Evolutionary conservation across 2,888 invertebrate species (phyloP).

Genomic region (Terebella lapidaria): DNA sequence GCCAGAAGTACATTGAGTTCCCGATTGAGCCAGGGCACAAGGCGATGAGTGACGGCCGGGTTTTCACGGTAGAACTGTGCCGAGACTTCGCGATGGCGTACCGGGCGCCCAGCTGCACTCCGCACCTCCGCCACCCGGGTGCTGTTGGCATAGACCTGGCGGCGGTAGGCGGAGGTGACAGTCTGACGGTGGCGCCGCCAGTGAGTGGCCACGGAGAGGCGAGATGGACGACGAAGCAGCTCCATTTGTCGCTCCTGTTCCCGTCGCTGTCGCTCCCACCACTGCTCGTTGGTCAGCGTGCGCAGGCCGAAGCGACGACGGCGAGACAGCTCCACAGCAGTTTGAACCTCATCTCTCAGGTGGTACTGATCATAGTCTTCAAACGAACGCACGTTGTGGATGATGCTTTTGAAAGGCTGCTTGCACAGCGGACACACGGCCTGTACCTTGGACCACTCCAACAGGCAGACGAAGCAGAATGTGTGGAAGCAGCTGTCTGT

Average conservation of each 20-base stretch:
- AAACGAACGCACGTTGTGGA: constrained; percentile 84
- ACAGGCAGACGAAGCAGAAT: constrained; percentile 87
- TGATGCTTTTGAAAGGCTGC: constrained; percentile 82
- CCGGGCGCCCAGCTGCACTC: constrained; percentile 56
- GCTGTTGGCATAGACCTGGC: constrained; percentile 71
- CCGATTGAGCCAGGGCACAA: constrained; percentile 82
- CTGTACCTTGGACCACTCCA: constrained; percentile 93
- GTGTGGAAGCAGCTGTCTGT: constrained; percentile 89
- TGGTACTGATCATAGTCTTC: constrained; percentile 82
- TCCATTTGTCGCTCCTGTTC: constrained; percentile 24
- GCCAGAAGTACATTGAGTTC: constrained; percentile 72
- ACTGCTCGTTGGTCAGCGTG: constrained; percentile 42
- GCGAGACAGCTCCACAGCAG: constrained; percentile 20
- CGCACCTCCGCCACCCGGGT: constrained; percentile 70
- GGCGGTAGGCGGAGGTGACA: constrained; percentile 55
- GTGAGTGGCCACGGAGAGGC: constrained; percentile 3
- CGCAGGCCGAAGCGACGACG: constrained; percentile 49
- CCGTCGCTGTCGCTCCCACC: constrained; percentile 15
- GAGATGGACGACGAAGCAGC: constrained; percentile 26
- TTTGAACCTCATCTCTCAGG: constrained; percentile 30
- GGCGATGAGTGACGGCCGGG: constrained; percentile 73
- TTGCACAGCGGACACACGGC: constrained; percentile 92
- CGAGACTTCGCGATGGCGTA: constrained; percentile 30
- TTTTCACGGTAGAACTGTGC: constrained; percentile 56
- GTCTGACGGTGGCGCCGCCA: constrained; percentile 34